phyloP scores from a whole-genome alignment of 2,888 invertebrate genomes.

The Tryphoninae sp. region DNA sequence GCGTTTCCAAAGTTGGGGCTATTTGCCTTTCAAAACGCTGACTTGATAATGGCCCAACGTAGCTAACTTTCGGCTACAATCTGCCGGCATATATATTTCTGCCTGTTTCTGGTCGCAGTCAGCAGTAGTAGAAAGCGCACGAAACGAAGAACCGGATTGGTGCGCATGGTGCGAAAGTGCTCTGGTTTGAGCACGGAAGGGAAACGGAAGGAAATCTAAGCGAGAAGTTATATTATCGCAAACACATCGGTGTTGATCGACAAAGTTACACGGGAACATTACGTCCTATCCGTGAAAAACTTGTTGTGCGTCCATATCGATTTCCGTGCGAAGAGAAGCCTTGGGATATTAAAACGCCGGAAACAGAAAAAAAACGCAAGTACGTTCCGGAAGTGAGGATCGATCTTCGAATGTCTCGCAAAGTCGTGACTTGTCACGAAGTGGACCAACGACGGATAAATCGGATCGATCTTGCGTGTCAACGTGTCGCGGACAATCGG shows the following conservation, averaged over 20 bases:
- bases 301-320: too few species aligned
- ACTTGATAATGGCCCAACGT: slow-evolving; percentile 69
- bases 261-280: slow-evolving; percentile 15
- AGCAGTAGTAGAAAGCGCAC: slow-evolving; percentile 1
- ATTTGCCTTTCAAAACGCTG: slow-evolving; percentile 73
- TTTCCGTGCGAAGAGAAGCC: too few species aligned
- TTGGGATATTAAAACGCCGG: too few species aligned
- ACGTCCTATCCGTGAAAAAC: too few species aligned
- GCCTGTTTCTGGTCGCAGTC: slow-evolving; percentile 35
- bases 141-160: neutral
- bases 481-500: slow-evolving; percentile 30
- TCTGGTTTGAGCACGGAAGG: slow-evolving; percentile 41
- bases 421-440: neutral
- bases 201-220: slow-evolving; percentile 38
- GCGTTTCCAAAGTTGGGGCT: slow-evolving; percentile 71
- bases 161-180: slow-evolving; percentile 43
- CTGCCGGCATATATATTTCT: slow-evolving; percentile 63
- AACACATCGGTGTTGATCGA: slow-evolving; percentile 50
- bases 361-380: neutral
- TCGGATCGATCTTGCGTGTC: neutral
- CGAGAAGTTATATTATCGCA: slow-evolving; percentile 37
- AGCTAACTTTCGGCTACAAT: slow-evolving; percentile 68
- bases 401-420: slow-evolving; percentile 28
- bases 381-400: slow-evolving; percentile 1
- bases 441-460: neutral